phyloP scores from a whole-genome alignment of 2,797 vertebrate species.

The Bucorvus abyssinicus region DNA sequence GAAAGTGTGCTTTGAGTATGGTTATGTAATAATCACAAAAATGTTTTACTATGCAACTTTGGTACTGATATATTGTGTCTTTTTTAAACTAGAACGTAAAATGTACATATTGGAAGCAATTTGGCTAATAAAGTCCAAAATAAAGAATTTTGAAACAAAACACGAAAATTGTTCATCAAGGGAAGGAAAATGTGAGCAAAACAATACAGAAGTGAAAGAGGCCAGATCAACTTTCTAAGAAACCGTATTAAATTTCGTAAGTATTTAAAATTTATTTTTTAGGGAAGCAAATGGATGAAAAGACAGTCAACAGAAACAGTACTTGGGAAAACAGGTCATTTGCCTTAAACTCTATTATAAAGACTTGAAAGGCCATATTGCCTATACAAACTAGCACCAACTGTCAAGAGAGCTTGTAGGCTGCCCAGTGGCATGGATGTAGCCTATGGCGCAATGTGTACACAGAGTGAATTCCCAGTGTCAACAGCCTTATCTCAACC shows the following conservation, averaged over 20 bases:
- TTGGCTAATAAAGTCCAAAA: not conserved
- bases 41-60: not conserved
- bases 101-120: not conserved
- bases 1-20: not conserved
- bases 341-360: not conserved
- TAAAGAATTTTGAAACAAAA: not conserved
- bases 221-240: not conserved
- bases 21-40: not conserved
- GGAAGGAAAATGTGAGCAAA: not conserved
- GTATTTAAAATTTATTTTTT: not conserved
- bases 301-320: not conserved
- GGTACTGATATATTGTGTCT: not conserved
- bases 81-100: not conserved
- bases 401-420: not conserved
- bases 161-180: not conserved
- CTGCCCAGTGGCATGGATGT: not conserved
- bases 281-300: not conserved
- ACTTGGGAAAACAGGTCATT: not conserved
- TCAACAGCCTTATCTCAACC: not conserved
- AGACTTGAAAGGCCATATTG: not conserved
- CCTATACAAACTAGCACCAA: not conserved
- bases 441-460: not conserved
- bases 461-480: not conserved
- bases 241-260: not conserved
- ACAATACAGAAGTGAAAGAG: not conserved